Evolutionary conservation across 2,888 invertebrate species (phyloP).

Genomic region (Cylindroiulus punctatus): DNA sequence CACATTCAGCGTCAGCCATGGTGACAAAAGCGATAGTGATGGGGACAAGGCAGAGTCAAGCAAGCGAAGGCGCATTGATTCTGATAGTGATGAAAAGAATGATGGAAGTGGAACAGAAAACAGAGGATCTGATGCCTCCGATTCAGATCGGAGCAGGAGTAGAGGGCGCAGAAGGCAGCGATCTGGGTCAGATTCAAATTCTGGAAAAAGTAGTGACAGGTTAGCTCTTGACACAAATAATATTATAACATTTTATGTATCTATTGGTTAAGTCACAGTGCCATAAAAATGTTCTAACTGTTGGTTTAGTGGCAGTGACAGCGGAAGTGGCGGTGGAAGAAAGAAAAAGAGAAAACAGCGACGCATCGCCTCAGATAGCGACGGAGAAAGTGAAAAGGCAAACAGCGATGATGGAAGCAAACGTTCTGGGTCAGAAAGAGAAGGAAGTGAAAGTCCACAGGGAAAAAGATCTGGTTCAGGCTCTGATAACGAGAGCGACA

Average conservation of each 20-base stretch:
- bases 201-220: slow-evolving; percentile 34
- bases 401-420: slow-evolving; percentile 44
- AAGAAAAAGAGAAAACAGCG: slow-evolving; percentile 49
- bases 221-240: neutral
- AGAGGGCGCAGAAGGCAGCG: slow-evolving; percentile 22
- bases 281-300: neutral
- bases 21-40: slow-evolving; percentile 51
- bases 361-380: slow-evolving; percentile 45
- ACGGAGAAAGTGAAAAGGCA: slow-evolving; percentile 49
- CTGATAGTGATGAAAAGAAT: slow-evolving; percentile 48
- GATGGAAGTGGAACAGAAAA: slow-evolving; percentile 39
- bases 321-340: slow-evolving; percentile 35
- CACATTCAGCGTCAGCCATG: neutral
- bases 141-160: slow-evolving; percentile 11
- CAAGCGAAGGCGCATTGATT: slow-evolving; percentile 49
- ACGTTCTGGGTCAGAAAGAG: slow-evolving; percentile 13
- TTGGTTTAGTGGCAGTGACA: slow-evolving; percentile 17
- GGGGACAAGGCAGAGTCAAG: slow-evolving; percentile 36
- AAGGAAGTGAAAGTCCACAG: slow-evolving; percentile 44
- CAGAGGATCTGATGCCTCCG: neutral
- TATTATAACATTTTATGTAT: neutral
- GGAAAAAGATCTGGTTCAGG: slow-evolving; percentile 16
- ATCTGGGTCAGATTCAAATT: slow-evolving; percentile 47
- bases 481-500: slow-evolving; percentile 17
- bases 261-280: neutral